Percentiles rank a stretch among this genome's conserved stretches.
phyloP scores from a whole-genome alignment of 2,888 invertebrate genomes.

The Calliopum simillimum region DNA sequence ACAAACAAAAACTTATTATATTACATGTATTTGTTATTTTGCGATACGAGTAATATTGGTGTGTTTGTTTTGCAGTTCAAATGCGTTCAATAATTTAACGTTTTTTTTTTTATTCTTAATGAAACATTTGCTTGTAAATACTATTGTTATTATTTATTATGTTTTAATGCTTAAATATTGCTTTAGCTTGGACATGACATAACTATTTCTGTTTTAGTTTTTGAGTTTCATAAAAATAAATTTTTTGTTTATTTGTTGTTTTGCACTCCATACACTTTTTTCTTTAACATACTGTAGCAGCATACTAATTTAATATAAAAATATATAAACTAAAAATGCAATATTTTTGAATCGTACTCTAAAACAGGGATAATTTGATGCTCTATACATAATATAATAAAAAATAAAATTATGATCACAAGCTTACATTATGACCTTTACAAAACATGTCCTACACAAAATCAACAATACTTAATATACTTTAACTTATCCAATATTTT shows the following conservation, averaged over 20 bases:
- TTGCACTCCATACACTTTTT: background rate
- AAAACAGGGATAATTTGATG: background rate
- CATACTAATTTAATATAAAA: background rate
- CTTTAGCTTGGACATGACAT: slow-evolving; percentile 18
- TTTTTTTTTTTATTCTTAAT: background rate
- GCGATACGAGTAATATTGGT: slow-evolving; percentile 2
- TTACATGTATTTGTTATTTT: background rate
- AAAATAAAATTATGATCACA: too few species aligned
- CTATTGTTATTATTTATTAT: slow-evolving; percentile 19
- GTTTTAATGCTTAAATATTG: slow-evolving; percentile 27
- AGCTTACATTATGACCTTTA: too few species aligned
- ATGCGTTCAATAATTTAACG: background rate
- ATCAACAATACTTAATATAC: too few species aligned
- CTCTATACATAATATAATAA: background rate
- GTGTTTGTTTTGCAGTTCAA: slow-evolving; percentile 2
- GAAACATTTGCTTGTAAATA: background rate
- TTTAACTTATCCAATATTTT: too few species aligned
- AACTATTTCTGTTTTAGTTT: background rate
- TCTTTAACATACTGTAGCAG: background rate
- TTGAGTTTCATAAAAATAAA: background rate
- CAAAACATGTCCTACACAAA: too few species aligned
- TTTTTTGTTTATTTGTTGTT: background rate
- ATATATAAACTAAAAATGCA: slow-evolving; percentile 26
- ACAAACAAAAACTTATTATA: background rate
- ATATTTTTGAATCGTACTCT: background rate